Evolutionary conservation across 2,797 vertebrate genomes (phyloP).

Genomic region (Lophius americanus): DNA sequence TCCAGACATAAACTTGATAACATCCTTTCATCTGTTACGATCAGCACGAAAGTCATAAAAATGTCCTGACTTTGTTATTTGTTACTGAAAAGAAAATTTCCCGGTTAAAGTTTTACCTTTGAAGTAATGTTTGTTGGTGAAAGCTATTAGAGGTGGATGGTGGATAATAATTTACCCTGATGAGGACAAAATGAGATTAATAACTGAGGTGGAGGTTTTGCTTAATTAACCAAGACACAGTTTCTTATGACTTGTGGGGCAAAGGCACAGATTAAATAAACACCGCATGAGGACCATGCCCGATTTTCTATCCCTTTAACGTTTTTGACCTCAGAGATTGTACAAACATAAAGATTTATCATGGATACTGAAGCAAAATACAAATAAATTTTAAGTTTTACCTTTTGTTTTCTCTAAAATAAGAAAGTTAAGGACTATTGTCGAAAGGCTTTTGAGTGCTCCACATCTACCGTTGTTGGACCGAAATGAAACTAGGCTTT

Average conservation of each 20-base stretch:
- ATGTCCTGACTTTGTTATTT: conserved; percentile 4
- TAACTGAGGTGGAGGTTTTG: conserved; percentile 47
- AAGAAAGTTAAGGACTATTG: not conserved
- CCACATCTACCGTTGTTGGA: not conserved
- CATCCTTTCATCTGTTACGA: conserved; percentile 20
- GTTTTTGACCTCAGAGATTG: not conserved
- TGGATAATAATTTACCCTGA: conserved; percentile 73
- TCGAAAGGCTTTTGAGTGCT: not conserved
- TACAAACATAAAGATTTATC: not conserved
- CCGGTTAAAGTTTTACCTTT: conserved; percentile 66
- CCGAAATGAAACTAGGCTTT: too few species aligned
- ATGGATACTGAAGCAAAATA: too few species aligned
- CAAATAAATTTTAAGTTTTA: too few species aligned
- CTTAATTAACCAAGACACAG: conserved; percentile 46
- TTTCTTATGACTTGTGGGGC: not conserved
- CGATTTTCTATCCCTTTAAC: not conserved
- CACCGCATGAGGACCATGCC: not conserved
- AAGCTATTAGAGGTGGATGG: conserved; percentile 46
- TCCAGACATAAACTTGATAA: not conserved
- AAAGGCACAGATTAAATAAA: not conserved
- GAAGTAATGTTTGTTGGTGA: conserved; percentile 55
- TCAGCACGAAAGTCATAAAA: conserved; percentile 17
- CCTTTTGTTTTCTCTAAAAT: not conserved
- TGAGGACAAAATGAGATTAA: conserved; percentile 49
- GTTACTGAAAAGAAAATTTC: not conserved